phyloP scores from a whole-genome alignment of 2,888 invertebrate species.

The Teleogryllus oceanicus region DNA sequence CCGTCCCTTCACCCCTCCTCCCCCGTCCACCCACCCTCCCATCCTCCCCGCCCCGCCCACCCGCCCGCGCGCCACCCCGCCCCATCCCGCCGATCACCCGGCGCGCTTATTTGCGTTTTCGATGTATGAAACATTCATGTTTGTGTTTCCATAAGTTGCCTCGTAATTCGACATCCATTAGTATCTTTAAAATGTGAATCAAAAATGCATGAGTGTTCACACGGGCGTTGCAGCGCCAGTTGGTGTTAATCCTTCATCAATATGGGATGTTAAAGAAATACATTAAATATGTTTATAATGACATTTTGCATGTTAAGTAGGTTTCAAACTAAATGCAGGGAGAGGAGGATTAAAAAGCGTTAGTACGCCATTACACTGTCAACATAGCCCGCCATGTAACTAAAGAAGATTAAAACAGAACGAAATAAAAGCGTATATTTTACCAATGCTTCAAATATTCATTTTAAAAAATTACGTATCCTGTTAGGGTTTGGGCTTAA shows the following conservation, averaged over 20 bases:
- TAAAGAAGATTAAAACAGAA: conserved; percentile 8
- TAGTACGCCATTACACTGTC: conserved; percentile 3
- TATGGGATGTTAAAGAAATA: conserved; percentile 10
- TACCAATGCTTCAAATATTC: conserved; percentile 18
- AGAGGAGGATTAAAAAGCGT: conserved; percentile 3
- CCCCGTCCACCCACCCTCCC: neutral
- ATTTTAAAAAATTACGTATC: neutral
- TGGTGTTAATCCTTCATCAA: conserved; percentile 18
- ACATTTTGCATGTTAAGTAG: conserved; percentile 18
- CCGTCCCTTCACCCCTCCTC: neutral
- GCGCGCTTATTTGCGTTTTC: neutral
- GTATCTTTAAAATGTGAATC: conserved; percentile 10
- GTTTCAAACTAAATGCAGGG: conserved; percentile 1
- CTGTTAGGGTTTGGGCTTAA: conserved; percentile 3
- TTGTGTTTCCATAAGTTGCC: conserved; percentile 18
- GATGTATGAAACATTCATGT: conserved; percentile 18
- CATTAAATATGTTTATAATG: conserved; percentile 18
- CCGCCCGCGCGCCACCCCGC: neutral
- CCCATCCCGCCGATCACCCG: neutral
- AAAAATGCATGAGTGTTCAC: conserved; percentile 18
- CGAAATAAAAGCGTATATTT: conserved; percentile 18
- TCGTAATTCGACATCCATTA: conserved; percentile 18
- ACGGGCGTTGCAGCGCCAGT: neutral
- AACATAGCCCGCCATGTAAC: conserved; percentile 18
- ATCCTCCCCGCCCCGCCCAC: neutral